Evolutionary conservation across 2,888 invertebrate species (phyloP), one percentile per base, ranked within the genome.

Genomic region (Pollenia amentaria): DNA sequence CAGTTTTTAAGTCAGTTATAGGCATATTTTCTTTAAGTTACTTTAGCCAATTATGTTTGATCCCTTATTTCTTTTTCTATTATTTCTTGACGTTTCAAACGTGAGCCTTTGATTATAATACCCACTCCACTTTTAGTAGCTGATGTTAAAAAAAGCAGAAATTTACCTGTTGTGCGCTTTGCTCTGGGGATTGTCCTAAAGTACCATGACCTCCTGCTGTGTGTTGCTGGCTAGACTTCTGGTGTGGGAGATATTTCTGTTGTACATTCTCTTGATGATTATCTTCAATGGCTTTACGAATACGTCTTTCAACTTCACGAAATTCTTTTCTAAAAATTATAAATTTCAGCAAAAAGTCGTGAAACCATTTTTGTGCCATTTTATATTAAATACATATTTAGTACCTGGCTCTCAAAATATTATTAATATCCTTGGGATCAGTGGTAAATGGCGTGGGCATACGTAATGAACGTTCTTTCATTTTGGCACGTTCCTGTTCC

Each of bases 381-480:
- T 16, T 51, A 42, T 62, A 29, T 53, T 16, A 38, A 57, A 64
- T 42, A n/a, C 2, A 11, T 10, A 12, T 40, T 11, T 2, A 87
- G 88, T 88, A 93, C 93, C 93, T 91, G 2, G 92, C 93, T 11
- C 90, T 89, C 12, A 92, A 89, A 80, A 93, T 90, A 53, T 92
- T 92, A 40, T 89, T 89, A 81, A 93, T 90, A 73, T 93, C 93
- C 78, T 89, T 70, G 0, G 92, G 92, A 90, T 93, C 93, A 14
- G 91, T 90, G 1, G 91, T 89, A 85, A 88, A 93, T 9, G 89
- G 91, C 44, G 88, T 89, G n/a, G 92, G 89, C 6, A 89, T 76
- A 8, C 90, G 90, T 55, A 88, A 10, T 0, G 92, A 91, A 53
- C 92, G 92, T 78, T 91, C 92, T 87, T 92, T 92, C 92, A 92